Evolutionary conservation across 1,140 invertebrate species (phyloP).

Genomic region (Drosophila pseudoobscura): DNA sequence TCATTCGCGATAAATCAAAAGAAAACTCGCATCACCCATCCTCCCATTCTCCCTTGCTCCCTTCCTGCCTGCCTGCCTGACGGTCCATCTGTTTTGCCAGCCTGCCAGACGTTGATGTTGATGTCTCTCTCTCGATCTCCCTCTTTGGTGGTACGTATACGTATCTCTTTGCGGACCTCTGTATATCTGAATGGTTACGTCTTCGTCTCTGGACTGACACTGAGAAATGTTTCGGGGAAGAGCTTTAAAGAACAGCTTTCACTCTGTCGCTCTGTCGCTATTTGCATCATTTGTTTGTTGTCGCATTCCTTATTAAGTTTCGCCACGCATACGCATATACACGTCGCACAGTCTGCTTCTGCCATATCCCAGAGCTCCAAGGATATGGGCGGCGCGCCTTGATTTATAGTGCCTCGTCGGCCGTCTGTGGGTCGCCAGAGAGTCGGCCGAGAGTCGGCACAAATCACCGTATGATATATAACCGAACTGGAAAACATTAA

Average conservation of each 20-base stretch:
- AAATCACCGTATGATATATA: conserved; percentile 74
- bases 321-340: conserved; percentile 33
- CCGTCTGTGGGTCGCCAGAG: conserved; percentile 47
- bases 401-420: conserved; percentile 62
- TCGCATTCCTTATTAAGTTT: conserved; percentile 68
- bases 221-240: conserved; percentile 62
- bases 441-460: conserved; percentile 60
- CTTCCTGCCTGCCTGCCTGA: neutral
- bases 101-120: conserved; percentile 31
- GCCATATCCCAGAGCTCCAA: conserved; percentile 27
- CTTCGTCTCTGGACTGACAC: conserved; percentile 33
- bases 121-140: conserved; percentile 13
- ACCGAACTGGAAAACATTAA: conserved; percentile 54
- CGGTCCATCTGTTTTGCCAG: conserved; percentile 8
- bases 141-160: too few species aligned
- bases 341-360: neutral
- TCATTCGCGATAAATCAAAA: conserved; percentile 67
- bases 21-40: conserved; percentile 3
- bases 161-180: conserved; percentile 2
- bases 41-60: neutral
- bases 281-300: conserved; percentile 51
- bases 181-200: conserved; percentile 8
- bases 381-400: conserved; percentile 32
- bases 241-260: conserved; percentile 49
- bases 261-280: conserved; percentile 16